Conservation (phyloP, 2,888 invertebrate species). For the Epinotia ramella region DNA sequence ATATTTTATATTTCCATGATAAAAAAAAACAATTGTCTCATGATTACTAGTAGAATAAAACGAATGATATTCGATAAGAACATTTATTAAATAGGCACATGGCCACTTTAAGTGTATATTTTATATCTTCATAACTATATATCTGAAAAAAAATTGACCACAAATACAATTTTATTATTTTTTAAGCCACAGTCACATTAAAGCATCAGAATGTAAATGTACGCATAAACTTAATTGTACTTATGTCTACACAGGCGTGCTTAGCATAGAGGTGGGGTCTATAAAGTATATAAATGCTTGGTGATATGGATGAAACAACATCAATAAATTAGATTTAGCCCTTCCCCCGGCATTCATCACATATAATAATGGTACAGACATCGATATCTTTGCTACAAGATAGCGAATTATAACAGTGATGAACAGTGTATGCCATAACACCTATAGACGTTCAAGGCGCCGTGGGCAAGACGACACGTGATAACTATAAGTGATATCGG, state of each 20-base stretch:
- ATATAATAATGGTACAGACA: not conserved
- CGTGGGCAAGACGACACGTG: not conserved
- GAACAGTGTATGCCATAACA: not conserved
- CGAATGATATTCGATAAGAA: slow-evolving; percentile 40
- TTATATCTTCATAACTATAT: slow-evolving; percentile 32
- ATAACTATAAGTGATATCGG: not conserved
- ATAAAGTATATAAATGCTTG: slow-evolving; percentile 12
- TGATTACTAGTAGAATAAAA: slow-evolving; percentile 20
- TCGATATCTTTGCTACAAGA: not conserved
- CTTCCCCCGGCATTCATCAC: not conserved
- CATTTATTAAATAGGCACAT: slow-evolving; percentile 44
- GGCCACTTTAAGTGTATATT: slow-evolving; percentile 38
- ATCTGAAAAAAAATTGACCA: slow-evolving; percentile 37
- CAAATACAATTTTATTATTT: slow-evolving; percentile 8
- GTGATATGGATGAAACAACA: not conserved
- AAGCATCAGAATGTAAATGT: slow-evolving; percentile 24
- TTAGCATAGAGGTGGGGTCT: slow-evolving; percentile 39
- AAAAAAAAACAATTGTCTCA: no score
- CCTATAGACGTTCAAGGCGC: not conserved
- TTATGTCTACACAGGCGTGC: slow-evolving; percentile 29
- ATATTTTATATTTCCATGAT: no score
- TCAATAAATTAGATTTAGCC: slow-evolving; percentile 6
- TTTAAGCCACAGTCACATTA: slow-evolving; percentile 32
- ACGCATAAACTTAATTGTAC: slow-evolving; percentile 16
- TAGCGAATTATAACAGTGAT: not conserved